A percentile compares a stretch with the other conserved stretches of the same genome.
phyloP scores from a whole-genome alignment of 2,113 vertebrate species.

The Grammomys surdaster region DNA sequence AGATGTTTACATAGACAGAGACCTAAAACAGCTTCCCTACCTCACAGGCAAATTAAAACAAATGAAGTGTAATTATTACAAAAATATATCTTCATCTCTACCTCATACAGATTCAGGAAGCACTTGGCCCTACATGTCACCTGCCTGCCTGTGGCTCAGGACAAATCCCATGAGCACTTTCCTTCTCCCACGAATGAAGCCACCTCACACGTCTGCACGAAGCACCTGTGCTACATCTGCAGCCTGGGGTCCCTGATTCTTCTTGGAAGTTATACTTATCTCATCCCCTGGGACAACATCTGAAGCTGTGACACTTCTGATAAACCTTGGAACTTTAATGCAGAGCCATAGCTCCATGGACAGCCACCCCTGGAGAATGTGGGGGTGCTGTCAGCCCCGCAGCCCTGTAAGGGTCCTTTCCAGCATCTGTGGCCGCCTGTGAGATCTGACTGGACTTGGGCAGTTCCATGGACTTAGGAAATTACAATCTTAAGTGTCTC shows the following conservation, averaged over 20 bases:
- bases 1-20: neutral
- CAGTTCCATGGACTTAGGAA: neutral
- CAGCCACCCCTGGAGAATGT: neutral
- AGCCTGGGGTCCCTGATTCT: neutral
- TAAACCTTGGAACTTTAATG: neutral
- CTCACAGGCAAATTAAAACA: neutral
- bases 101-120: neutral
- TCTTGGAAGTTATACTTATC: neutral
- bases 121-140: neutral
- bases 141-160: neutral
- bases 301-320: neutral
- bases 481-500: neutral
- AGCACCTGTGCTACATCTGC: neutral
- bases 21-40: neutral
- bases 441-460: neutral
- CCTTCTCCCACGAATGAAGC: neutral
- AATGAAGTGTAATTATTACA: neutral
- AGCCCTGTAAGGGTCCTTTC: neutral
- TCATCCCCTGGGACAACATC: neutral
- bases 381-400: neutral
- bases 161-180: neutral
- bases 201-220: neutral
- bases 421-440: accelerated
- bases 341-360: neutral
- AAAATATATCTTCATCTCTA: neutral